Evolutionary conservation across 2,113 vertebrate species (phyloP).

Genomic region (Phrynosoma blainvillii): DNA sequence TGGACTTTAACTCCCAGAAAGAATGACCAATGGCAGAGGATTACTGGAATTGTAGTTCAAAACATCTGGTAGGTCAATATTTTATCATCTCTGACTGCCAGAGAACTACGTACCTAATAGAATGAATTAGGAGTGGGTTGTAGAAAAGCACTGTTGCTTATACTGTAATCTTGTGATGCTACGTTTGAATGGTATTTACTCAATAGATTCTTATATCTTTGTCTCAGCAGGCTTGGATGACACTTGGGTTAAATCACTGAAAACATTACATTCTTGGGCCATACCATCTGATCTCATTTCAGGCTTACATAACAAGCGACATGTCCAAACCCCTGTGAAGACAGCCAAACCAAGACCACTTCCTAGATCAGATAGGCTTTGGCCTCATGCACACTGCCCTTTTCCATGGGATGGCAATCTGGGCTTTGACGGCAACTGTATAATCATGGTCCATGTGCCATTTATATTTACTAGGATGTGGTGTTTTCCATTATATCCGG

Average conservation of each 20-base stretch:
- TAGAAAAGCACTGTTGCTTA: not conserved
- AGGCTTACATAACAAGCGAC: conserved; percentile 58
- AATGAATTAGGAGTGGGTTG: too few species aligned
- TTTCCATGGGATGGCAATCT: conserved; percentile 35
- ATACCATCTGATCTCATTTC: conserved; percentile 64
- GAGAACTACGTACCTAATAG: too few species aligned
- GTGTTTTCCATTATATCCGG: conserved; percentile 11
- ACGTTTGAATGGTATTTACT: not conserved
- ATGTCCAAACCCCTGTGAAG: conserved; percentile 67
- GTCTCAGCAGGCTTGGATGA: conserved; percentile 27
- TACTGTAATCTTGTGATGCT: not conserved
- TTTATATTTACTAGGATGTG: conserved; percentile 30
- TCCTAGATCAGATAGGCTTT: conserved; percentile 65
- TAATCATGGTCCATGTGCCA: conserved; percentile 33
- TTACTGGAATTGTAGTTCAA: too few species aligned
- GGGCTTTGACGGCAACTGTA: conserved; percentile 24
- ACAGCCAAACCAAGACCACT: conserved; percentile 65
- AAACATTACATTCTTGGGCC: conserved; percentile 63
- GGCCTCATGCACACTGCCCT: conserved; percentile 21
- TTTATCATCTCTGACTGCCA: too few species aligned
- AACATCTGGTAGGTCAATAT: too few species aligned
- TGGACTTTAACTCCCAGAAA: too few species aligned
- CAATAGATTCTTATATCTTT: conserved; percentile 55
- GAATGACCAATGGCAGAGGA: too few species aligned
- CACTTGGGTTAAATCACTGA: conserved; percentile 58